Conservation (phyloP, 2,888 invertebrate genomes). For the Lasioglossum leucozonium region DNA sequence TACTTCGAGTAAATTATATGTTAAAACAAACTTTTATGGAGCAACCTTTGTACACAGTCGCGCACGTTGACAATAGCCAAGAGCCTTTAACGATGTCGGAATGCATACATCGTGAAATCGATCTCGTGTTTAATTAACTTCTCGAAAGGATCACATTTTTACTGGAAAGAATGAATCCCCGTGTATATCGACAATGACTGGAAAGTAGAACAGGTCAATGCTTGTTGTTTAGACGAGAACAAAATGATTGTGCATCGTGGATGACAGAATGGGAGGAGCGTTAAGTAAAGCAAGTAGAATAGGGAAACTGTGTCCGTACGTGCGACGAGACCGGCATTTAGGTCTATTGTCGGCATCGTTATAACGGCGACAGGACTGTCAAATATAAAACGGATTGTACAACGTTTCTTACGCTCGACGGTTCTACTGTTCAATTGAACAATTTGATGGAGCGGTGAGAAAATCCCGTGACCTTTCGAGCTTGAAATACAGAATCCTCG, state of each 20-base stretch:
- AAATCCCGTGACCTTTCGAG: no score
- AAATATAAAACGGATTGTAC: not conserved
- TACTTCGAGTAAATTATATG: not conserved
- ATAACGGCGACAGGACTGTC: not conserved
- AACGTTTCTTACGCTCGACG: not conserved
- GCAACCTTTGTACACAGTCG: not conserved
- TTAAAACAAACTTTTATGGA: not conserved
- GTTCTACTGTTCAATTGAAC: no score
- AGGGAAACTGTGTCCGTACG: not conserved
- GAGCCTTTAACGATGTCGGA: not conserved
- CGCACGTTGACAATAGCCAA: not conserved
- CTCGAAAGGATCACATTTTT: not conserved
- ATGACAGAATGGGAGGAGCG: not conserved
- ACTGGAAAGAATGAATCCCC: not conserved
- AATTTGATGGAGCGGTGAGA: no score
- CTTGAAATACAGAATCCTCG: no score
- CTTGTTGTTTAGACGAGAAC: not conserved
- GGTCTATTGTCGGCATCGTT: not conserved
- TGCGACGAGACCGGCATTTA: not conserved
- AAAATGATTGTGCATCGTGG: not conserved
- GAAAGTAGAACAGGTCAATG: slow-evolving; percentile 8
- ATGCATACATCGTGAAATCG: not conserved
- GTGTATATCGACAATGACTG: not conserved
- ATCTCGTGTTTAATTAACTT: not conserved
- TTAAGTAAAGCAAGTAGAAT: not conserved